Conservation (phyloP, 35 echinoderm and acorn worm species). For the Heliocidaris erythrogramma region DNA sequence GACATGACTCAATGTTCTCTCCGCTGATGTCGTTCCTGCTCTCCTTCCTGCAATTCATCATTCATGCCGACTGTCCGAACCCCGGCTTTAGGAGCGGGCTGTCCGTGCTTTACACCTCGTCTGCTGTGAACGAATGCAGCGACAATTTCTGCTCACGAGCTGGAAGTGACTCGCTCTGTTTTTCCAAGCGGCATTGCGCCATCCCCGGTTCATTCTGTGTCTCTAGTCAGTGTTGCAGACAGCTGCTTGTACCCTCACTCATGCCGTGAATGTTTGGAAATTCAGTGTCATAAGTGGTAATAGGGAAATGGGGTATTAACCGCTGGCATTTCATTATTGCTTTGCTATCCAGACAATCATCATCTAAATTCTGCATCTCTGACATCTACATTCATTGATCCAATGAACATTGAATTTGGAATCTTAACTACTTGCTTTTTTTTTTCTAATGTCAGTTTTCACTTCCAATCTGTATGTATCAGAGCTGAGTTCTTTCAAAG, state of each 20-base stretch:
- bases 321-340: background rate
- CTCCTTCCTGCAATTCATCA: background rate
- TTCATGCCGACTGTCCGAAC: background rate
- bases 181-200: conserved; percentile 18
- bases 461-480: background rate
- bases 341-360: background rate
- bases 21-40: conserved; percentile 6
- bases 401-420: background rate
- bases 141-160: background rate
- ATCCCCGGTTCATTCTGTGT: background rate
- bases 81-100: background rate
- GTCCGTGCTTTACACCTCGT: background rate
- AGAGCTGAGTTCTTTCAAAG: background rate
- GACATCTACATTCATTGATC: background rate
- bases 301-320: background rate
- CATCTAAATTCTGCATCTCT: background rate
- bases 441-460: background rate
- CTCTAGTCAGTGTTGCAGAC: background rate
- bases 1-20: conserved; percentile 26
- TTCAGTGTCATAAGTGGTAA: background rate
- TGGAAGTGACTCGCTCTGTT: conserved; percentile 7
- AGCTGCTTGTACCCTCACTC: background rate
- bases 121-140: background rate
- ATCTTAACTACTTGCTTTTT: background rate
- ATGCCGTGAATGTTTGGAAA: background rate